Evolutionary conservation across 2,797 vertebrate species (phyloP), one percentile per base, ranked within the genome.

Genomic region (Macropodus opercularis): DNA sequence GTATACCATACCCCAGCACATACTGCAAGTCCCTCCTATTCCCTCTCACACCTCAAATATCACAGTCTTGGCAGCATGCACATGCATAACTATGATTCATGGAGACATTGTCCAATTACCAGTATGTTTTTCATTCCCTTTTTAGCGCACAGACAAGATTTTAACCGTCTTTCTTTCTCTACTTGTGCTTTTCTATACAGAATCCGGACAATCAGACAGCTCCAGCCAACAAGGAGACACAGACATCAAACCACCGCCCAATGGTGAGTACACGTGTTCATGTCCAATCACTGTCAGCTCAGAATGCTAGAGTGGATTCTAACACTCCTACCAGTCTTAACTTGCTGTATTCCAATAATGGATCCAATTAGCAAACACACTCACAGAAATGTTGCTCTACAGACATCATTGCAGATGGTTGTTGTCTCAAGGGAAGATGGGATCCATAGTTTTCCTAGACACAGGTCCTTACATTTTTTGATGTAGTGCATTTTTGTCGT

Each of bases 181-280:
- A 1, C 46, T 52, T 43, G 34, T 18, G 26, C 18, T 39, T 72
- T 86, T 68, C 60, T 48, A 9, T 64, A 48, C 65, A 90, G 87
- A 91, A 93, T 95, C 95, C 55, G 94, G 95, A 94, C 95, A 97
- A 94, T 96, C 95, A 92, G 95, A 96, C 80, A 96, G 91, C 90
- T 95, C 95, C 86, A 96, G 94, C 92, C 95, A 96, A 92, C 95
- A 96, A 89, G 95, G 94, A 88, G 95, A 97, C 85, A 93, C 93
- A 88, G 95, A 97, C 91, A 95, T 97, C 91, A 97, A 97, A 91
- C 95, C 95, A 82, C 94, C 95, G 69, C 95, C 95, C 87, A 96
- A 96, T 69, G 95, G 95, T 96, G 91, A 84, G 90, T 60, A 42
- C 14, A 62, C 50, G 21, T 38, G 51, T 13, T 23, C 55, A 63